Evolutionary conservation across 2,113 vertebrate genomes (phyloP).

Genomic region (Heloderma charlesbogerti): DNA sequence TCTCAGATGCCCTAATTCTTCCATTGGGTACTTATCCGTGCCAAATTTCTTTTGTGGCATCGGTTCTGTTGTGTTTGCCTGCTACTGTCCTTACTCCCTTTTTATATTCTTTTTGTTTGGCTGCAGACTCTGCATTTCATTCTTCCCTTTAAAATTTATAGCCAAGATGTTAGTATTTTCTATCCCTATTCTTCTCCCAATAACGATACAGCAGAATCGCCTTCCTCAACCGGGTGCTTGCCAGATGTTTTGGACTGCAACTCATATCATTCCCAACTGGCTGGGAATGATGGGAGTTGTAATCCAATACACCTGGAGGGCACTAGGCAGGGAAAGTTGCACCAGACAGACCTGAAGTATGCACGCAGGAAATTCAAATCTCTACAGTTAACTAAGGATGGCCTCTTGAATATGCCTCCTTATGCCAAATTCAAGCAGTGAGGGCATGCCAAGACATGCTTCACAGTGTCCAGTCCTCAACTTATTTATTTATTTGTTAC

Average conservation of each 20-base stretch:
- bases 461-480: not conserved
- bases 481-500: no score
- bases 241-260: no score
- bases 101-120: not conserved
- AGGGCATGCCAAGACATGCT: not conserved
- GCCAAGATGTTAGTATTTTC: not conserved
- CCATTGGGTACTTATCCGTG: fast-evolving
- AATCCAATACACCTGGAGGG: no score
- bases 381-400: not conserved
- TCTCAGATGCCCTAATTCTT: not conserved
- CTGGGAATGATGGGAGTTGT: no score
- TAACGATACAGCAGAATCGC: no score
- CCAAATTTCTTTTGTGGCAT: not conserved
- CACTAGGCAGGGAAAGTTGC: not conserved
- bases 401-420: no score
- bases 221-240: no score
- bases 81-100: not conserved
- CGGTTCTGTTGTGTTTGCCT: not conserved
- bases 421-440: not conserved
- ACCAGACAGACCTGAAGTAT: not conserved
- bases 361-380: not conserved
- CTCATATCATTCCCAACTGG: no score
- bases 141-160: not conserved
- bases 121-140: not conserved
- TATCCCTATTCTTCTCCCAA: not conserved